Base-by-base conservation (phyloP, 2,797 vertebrate species). In the Pampus argenteus region DNA sequence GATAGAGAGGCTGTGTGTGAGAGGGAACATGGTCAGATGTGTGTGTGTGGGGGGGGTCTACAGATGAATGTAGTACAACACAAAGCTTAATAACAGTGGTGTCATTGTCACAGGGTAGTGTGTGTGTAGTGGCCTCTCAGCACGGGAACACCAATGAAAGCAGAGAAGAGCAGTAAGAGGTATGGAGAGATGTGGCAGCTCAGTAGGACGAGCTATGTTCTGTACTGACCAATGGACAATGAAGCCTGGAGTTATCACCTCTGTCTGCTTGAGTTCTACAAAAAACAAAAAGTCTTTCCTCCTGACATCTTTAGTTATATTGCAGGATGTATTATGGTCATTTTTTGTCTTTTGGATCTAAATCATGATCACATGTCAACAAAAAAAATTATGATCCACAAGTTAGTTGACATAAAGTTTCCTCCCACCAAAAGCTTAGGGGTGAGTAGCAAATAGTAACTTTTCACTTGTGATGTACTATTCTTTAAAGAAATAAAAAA, bases 91-190 rank as follows among this genome's bases (percentile, higher is more conserved):
- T 66, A 85, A 64, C 81, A 86, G 74, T 74, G 66, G 52, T 28
- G 38, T 86, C 89, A 81, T 93, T 87, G 78, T 85, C 63, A 49
- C 20, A 42, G 61, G 49, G 40, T 66, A n/a, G n/a, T n/a, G n/a
- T n/a, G n/a, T n/a, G n/a, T 78, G 74, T 14, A 60, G 73, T 64
- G 73, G 64, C 74, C 63, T 78, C 72, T 79, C 66, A 61, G 60
- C 63, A 42, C 80, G 70, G 62, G 44, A 64, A 60, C 72, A 64
- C 26, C 4, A 48, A 51, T 42, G 65, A 54, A 79, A 59, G 44
- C n/a, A 70, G 57, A 63, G 51, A 22, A 67, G 44, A 66, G 18
- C 23, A 20, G 20, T 6, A n/a, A 31, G 78, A 57, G 63, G 59
- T 38, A n/a, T 2, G 44, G 13, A 44, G 66, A 57, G 55, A 45